A percentile compares a stretch with the other conserved stretches of the same genome.
Conservation (phyloP, 2,888 invertebrate genomes). For the Lochmaea capreae region DNA sequence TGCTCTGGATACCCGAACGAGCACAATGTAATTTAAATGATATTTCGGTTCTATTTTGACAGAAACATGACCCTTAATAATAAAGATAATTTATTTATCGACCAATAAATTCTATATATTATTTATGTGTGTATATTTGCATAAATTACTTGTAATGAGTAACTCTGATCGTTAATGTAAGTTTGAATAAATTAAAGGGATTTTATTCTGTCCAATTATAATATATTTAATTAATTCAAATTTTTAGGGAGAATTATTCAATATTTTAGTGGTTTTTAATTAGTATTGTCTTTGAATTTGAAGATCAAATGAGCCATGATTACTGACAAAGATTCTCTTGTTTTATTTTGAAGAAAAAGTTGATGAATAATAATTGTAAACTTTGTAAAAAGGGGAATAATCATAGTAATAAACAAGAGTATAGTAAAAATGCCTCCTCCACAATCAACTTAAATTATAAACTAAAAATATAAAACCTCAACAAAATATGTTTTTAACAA, state of each 20-base stretch:
- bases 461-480: no score
- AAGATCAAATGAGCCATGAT: background rate
- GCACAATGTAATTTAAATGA: constrained; percentile 22
- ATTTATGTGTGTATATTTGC: constrained; percentile 44
- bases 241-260: background rate
- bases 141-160: constrained; percentile 40
- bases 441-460: no score
- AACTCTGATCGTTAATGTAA: constrained; percentile 29
- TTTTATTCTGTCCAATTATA: constrained; percentile 15
- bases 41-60: constrained; percentile 31
- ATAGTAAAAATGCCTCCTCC: no score
- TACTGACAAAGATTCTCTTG: no score
- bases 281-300: background rate
- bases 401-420: no score
- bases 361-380: no score
- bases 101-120: constrained; percentile 43
- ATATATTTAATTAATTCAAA: background rate
- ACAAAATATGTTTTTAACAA: no score
- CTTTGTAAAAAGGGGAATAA: no score
- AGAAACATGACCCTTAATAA: constrained; percentile 41
- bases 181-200: constrained; percentile 19
- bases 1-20: constrained; percentile 16
- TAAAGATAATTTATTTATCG: constrained; percentile 43
- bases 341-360: no score
- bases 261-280: background rate